These are phyloP conservation scores for Rhizomys pruinosus DNA, from an alignment of 2,113 vertebrate genomes.

Conservation along the genomic window DNA sequence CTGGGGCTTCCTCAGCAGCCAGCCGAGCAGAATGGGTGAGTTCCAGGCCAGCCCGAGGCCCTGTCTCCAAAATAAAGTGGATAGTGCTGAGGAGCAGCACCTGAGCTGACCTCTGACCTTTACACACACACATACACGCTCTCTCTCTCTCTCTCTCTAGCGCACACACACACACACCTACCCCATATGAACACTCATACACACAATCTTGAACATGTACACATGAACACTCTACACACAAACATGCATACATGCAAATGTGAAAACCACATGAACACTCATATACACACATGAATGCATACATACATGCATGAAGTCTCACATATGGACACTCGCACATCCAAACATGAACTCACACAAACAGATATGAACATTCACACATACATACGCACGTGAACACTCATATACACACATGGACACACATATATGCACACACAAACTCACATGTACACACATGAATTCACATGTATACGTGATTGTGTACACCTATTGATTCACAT, in stretches of 20 bases:
- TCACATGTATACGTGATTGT: not conserved
- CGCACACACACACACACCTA: not conserved
- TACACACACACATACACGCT: not conserved
- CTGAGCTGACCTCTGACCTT: not conserved
- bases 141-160: too few relatives aligned
- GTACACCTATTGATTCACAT: too few relatives aligned
- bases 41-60: not conserved
- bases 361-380: too few relatives aligned
- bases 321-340: too few relatives aligned
- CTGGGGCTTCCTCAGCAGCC: not conserved
- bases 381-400: too few relatives aligned
- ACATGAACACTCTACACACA: not conserved
- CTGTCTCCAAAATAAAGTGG: not conserved
- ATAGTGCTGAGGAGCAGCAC: not conserved
- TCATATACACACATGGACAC: not conserved
- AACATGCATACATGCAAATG: not conserved
- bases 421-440: not conserved
- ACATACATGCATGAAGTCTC: too few relatives aligned
- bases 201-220: not conserved
- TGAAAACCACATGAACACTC: not conserved
- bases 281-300: not conserved
- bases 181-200: not conserved
- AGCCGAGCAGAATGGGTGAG: not conserved
- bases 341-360: too few relatives aligned
- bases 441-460: too few relatives aligned